These are phyloP conservation scores for Trichonephila inaurata DNA, from an alignment of 1,140 invertebrate species.

Conservation along the genomic window DNA sequence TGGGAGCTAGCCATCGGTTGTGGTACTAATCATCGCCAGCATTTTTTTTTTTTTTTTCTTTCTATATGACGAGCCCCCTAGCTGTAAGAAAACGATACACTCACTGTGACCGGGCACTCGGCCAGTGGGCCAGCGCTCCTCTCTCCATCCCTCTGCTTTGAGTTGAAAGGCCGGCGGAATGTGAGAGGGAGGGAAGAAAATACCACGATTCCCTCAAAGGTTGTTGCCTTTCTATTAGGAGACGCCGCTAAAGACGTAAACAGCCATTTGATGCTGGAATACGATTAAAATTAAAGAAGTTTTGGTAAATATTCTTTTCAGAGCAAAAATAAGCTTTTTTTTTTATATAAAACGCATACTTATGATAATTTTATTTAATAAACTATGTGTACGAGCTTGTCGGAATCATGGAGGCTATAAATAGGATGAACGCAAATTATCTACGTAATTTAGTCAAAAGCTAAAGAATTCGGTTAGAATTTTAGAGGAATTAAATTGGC, in stretches of 20 bases:
- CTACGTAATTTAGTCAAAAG: too few relatives aligned
- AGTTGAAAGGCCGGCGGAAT: conserved; percentile 14
- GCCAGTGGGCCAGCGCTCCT: conserved; percentile 22
- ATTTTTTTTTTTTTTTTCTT: background rate
- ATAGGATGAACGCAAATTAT: too few relatives aligned
- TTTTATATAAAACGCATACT: too few relatives aligned
- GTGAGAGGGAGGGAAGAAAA: background rate
- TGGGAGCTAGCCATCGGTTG: background rate
- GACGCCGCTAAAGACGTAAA: background rate
- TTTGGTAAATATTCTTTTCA: too few relatives aligned
- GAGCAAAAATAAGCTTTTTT: too few relatives aligned
- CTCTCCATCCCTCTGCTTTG: background rate
- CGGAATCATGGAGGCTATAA: too few relatives aligned
- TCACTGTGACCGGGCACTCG: conserved; percentile 16
- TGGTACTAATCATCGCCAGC: background rate
- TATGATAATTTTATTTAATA: too few relatives aligned
- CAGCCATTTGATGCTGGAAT: background rate
- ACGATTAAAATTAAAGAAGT: background rate
- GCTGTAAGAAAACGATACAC: conserved; percentile 4
- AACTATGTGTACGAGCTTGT: too few relatives aligned
- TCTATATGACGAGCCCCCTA: background rate
- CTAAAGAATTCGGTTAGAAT: too few relatives aligned
- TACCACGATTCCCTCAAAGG: background rate
- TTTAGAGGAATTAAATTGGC: too few relatives aligned
- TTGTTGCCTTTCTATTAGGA: background rate